Base-by-base conservation (phyloP, 2,113 vertebrate genomes). In the Cryptomyrus ogoouensis region DNA sequence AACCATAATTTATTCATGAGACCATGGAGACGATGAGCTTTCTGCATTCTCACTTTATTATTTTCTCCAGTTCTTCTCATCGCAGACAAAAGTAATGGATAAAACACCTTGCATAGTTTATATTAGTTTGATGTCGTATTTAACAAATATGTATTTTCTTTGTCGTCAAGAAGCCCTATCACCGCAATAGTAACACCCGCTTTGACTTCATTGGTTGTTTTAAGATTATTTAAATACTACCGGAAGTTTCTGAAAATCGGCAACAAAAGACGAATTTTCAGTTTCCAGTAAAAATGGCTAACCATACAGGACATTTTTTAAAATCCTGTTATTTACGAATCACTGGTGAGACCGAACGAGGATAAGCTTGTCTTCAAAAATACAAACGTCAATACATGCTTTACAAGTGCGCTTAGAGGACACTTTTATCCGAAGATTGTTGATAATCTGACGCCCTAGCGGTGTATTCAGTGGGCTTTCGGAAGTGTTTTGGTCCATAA, bases 1-100 rank as follows among this genome's bases (percentile, higher is more conserved):
- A 35, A 89, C 88, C 53, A 87, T 90, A 89, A 91, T 90, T 91
- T 91, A 91, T 91, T 90, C 91, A 91, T 90, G 91, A 90, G 83
- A 87, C 89, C 85, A 90, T 90, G 85, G 87, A 84, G 47, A 53
- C 19, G 53, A 49, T 21, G 35, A 53, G 46, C 52, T 80, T 87
- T 46, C 49, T 52, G 27, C 39, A 58, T 27, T 58, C 52, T 88
- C 52, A 44, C 70, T 88, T 31, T 31, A 50, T 50, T 21, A 46
- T 31, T 85, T 90, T 77, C 58, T 66, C 31, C 31, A 52, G 42
- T 90, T 56, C 74, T 58, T 27, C 50, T 39, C 24, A 17, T 83
- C 35, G 27, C 90, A 88, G 62, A 39, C 89, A 31, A 50, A n/a
- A 44, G 27, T 90, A 87, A 35, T 53, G 10, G 27, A 90, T 35